Evolutionary conservation across 1,140 invertebrate species (phyloP), one percentile per base, ranked within the genome.

Genomic region (Maniola jurtina): DNA sequence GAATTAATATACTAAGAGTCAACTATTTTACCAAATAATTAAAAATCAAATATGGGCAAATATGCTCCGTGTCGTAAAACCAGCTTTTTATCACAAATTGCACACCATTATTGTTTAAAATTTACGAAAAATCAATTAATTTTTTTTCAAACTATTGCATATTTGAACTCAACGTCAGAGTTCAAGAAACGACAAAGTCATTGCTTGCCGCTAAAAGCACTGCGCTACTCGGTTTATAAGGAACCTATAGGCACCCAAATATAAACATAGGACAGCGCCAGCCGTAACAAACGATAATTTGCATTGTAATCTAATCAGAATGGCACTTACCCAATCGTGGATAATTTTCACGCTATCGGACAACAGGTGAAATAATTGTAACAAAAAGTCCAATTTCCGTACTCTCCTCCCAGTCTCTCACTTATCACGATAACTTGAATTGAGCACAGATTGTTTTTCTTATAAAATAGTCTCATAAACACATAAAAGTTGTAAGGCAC

Each of bases 301-400:
- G 82, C 85, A 90, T 88, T 80, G 82, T 89, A 87, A 90, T 89
- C 83, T 90, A 89, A 90, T 90, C 88, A 77, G 81, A 80, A 80
- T 82, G 80, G 76, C 68, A 87, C 88, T 90, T 82, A 90, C 88
- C 88, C 84, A 89, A 90, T 90, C 79, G 86, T 88, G 88, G 83
- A 88, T 87, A 81, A 86, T 83, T 88, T 87, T 82, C 72, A 81
- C 82, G 80, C 75, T 88, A 89, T 84, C 84, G 79, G 81, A 71
- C 72, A 72, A 66, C 72, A 71, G 71, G 73, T 77, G 71, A 83
- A 77, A 77, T 79, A 79, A 71, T 77, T 59, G 48, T 60, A 76
- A 73, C 69, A 70, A 84, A 85, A 80, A 81, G 83, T 86, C 84
- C 87, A 81, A 80, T 70, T 71, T 73, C 67, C 73, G 54, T 74